These are phyloP conservation scores for Mobula hypostoma DNA, from an alignment of 2,113 vertebrate genomes.

Conservation along the genomic window DNA sequence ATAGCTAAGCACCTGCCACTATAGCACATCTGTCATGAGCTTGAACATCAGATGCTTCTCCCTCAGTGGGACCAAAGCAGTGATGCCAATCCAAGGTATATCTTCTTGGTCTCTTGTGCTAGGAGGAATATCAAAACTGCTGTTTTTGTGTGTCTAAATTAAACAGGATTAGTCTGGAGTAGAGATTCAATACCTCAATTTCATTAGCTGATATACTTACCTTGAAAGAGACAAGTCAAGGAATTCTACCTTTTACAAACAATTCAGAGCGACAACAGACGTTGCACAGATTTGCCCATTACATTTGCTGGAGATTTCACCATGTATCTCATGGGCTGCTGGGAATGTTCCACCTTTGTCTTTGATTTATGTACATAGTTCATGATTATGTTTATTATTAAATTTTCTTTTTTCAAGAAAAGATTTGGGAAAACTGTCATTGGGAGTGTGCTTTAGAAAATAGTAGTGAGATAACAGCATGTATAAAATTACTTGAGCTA, in stretches of 20 bases:
- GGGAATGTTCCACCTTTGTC: neutral
- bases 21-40: neutral
- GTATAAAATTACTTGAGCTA: neutral
- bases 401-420: neutral
- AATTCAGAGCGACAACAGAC: neutral
- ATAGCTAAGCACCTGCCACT: neutral
- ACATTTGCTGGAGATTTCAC: neutral
- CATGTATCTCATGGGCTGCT: neutral
- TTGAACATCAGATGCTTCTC: neutral
- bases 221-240: neutral
- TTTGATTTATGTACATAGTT: neutral
- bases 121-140: neutral
- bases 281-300: neutral
- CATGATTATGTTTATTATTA: neutral
- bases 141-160: neutral
- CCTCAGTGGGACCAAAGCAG: neutral
- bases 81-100: neutral
- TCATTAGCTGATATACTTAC: neutral
- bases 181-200: neutral
- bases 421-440: too few relatives aligned
- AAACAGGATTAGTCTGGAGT: neutral
- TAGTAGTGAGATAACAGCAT: neutral
- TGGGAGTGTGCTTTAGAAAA: neutral
- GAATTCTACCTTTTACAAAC: neutral
- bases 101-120: neutral